Percentiles rank a stretch among this genome's conserved stretches.
These are phyloP conservation scores for Cybosia mesomella DNA, from an alignment of 2,888 invertebrate genomes.

Conservation along the genomic window DNA sequence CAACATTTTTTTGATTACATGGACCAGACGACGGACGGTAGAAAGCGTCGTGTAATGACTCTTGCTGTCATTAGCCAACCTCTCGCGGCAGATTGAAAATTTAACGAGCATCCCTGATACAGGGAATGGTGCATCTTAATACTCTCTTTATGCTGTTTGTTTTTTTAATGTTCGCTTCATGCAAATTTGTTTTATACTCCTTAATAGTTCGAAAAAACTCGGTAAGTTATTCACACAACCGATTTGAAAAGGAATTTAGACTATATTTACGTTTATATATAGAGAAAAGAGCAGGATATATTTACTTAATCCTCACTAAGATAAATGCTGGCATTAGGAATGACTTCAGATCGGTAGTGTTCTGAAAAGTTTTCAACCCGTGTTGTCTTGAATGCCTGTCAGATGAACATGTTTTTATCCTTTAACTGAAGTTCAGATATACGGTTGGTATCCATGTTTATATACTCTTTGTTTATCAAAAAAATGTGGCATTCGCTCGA, in stretches of 20 bases:
- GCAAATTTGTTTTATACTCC: neutral
- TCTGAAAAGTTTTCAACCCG: no score
- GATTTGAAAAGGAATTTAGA: neutral
- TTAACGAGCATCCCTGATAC: conserved; percentile 49
- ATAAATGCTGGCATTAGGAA: no score
- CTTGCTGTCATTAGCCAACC: conserved; percentile 60
- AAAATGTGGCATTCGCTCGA: no score
- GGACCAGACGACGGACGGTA: conserved; percentile 30
- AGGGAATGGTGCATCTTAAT: conserved; percentile 40
- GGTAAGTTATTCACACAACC: neutral
- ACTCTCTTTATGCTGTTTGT: conserved; percentile 37
- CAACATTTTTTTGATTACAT: conserved; percentile 42
- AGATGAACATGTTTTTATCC: no score
- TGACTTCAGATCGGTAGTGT: no score
- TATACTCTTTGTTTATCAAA: no score
- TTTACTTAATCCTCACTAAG: no score
- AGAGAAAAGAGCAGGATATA: neutral
- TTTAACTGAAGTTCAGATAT: no score
- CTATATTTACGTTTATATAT: neutral
- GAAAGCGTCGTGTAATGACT: conserved; percentile 57
- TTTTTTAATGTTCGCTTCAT: conserved; percentile 39
- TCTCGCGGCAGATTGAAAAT: conserved; percentile 50
- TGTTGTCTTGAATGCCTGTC: no score
- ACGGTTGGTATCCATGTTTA: no score
- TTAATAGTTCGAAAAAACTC: neutral